These are phyloP conservation scores for Caranx ignobilis DNA, from an alignment of 2,113 vertebrate genomes.

Conservation along the genomic window DNA sequence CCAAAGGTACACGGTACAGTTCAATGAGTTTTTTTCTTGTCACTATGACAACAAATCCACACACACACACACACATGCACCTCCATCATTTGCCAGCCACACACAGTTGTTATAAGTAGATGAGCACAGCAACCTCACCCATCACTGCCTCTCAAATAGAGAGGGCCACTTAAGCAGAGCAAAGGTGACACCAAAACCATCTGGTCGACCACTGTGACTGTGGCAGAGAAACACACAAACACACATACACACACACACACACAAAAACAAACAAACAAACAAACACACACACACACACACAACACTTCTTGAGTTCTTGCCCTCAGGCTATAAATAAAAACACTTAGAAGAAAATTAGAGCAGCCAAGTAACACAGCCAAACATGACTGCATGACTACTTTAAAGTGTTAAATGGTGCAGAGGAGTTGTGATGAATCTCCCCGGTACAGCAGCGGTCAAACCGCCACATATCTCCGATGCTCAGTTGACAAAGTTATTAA, in stretches of 20 bases:
- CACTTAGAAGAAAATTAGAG: slow-evolving; percentile 22
- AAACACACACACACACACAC: not conserved
- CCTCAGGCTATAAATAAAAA: slow-evolving; percentile 12
- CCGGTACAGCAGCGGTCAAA: not conserved
- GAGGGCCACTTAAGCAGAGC: slow-evolving; percentile 14
- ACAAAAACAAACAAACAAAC: too few species aligned
- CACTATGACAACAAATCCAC: slow-evolving; percentile 55
- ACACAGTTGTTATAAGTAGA: slow-evolving; percentile 6
- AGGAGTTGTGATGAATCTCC: slow-evolving; percentile 30
- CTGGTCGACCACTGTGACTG: slow-evolving; percentile 20
- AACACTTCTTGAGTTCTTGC: not conserved
- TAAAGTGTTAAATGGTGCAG: slow-evolving; percentile 44
- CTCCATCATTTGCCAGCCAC: not conserved
- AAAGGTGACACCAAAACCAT: slow-evolving; percentile 31
- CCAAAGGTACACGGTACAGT: slow-evolving; percentile 8
- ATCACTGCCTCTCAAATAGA: slow-evolving; percentile 20
- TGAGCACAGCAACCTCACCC: slow-evolving; percentile 25
- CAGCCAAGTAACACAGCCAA: slow-evolving; percentile 18
- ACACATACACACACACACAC: too few species aligned
- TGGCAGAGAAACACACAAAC: not conserved
- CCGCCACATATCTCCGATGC: slow-evolving; percentile 6
- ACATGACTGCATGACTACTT: slow-evolving; percentile 13
- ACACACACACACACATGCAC: too few species aligned
- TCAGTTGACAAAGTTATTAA: slow-evolving; percentile 41
- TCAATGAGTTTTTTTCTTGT: slow-evolving; percentile 35